Evolutionary conservation across 2,888 invertebrate genomes (phyloP).

Genomic region (Dromius quadrimaculatus): DNA sequence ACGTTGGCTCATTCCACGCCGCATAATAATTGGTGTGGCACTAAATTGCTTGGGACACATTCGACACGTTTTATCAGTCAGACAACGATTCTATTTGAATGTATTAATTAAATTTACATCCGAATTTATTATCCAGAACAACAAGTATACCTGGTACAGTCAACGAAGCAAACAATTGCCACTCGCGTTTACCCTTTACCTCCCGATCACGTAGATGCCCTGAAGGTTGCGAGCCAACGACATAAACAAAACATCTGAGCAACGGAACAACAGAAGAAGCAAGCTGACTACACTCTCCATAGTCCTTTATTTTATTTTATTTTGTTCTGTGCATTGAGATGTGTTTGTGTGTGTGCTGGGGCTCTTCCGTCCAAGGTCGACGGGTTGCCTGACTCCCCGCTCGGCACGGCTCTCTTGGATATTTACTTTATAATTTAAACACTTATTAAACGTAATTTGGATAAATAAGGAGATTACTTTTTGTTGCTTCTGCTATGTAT

Average conservation of each 20-base stretch:
- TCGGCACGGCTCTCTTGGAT: conserved; percentile 56
- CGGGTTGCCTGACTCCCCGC: conserved; percentile 48
- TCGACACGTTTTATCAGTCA: conserved; percentile 51
- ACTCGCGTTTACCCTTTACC: not conserved
- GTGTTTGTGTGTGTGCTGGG: conserved; percentile 28
- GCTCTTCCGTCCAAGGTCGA: conserved; percentile 54
- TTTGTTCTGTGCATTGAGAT: conserved; percentile 35
- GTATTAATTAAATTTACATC: conserved; percentile 52
- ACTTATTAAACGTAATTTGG: conserved; percentile 60
- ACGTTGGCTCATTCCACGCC: conserved; percentile 25
- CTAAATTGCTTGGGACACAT: conserved; percentile 45
- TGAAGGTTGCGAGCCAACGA: conserved; percentile 22
- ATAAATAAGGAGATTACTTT: conserved; percentile 57
- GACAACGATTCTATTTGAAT: conserved; percentile 50
- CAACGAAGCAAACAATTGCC: conserved; percentile 28
- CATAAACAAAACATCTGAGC: conserved; percentile 37
- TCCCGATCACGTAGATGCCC: not conserved
- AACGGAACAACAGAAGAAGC: conserved; percentile 37
- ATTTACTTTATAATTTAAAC: conserved; percentile 59
- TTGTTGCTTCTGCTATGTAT: conserved; percentile 36
- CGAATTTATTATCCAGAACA: conserved; percentile 51
- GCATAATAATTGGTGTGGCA: conserved; percentile 45
- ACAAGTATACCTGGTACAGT: conserved; percentile 38
- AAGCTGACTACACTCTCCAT: conserved; percentile 34
- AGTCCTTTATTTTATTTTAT: conserved; percentile 41